A percentile compares a stretch with the other conserved stretches of the same genome.
phyloP scores from a whole-genome alignment of 2,797 vertebrate genomes.

The Alectoris magna region DNA sequence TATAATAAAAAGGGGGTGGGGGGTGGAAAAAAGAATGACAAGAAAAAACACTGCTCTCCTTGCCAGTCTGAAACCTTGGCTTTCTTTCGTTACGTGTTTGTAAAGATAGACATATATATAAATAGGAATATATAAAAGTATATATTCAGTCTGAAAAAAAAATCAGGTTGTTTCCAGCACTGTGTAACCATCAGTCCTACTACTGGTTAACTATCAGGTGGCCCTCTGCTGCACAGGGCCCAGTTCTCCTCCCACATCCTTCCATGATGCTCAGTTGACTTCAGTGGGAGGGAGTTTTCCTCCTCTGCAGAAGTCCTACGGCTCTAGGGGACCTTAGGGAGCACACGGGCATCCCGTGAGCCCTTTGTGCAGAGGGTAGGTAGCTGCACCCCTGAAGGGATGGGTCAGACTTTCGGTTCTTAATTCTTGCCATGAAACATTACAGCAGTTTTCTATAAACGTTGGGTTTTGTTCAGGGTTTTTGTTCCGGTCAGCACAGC shows the following conservation, averaged over 20 bases:
- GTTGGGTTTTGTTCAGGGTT: not conserved
- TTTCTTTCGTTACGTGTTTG: conserved; percentile 54
- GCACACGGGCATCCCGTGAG: not conserved
- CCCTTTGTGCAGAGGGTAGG: not conserved
- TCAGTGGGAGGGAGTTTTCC: not conserved
- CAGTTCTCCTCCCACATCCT: not conserved
- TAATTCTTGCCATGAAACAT: not conserved
- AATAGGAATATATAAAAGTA: conserved; percentile 50
- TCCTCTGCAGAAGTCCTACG: not conserved
- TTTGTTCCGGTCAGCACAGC: conserved; percentile 27
- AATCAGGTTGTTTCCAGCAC: conserved; percentile 73
- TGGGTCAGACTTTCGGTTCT: not conserved
- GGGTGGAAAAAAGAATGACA: not conserved
- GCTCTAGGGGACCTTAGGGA: not conserved
- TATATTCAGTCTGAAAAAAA: conserved; percentile 39
- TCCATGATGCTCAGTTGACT: not conserved
- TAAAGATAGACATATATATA: conserved; percentile 54
- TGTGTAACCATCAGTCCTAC: conserved; percentile 62
- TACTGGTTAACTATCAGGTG: conserved; percentile 37
- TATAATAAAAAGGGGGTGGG: not conserved
- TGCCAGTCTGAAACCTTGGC: conserved; percentile 66
- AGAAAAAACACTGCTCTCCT: conserved; percentile 63
- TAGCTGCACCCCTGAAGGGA: not conserved
- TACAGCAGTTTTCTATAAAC: conserved; percentile 23
- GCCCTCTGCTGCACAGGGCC: conserved; percentile 34